A percentile compares a stretch with the other conserved stretches of the same genome.
phyloP scores from a whole-genome alignment of 2,797 vertebrate species.

The Bradypodion ventrale region DNA sequence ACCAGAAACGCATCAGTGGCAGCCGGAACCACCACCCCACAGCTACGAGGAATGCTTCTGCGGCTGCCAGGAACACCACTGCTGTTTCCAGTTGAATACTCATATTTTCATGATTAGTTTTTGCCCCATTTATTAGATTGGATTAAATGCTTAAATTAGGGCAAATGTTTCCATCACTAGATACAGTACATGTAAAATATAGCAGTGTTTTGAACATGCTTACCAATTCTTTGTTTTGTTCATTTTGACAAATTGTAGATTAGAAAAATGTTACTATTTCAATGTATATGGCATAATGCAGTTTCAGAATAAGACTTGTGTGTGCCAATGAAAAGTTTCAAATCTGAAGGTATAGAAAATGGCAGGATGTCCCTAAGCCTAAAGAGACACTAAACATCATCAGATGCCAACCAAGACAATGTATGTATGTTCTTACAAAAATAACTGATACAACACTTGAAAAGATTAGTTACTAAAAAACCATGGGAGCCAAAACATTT shows the following conservation, averaged over 20 bases:
- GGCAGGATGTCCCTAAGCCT: neutral
- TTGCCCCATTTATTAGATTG: neutral
- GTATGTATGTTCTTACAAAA: neutral
- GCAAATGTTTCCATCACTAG: neutral
- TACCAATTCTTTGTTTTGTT: neutral
- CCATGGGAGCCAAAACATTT: neutral
- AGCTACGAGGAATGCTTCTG: too few relatives aligned
- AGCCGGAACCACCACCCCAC: too few relatives aligned
- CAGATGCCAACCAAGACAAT: neutral
- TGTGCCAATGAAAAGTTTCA: neutral
- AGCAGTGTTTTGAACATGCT: neutral
- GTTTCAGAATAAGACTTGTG: neutral
- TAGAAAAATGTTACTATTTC: neutral
- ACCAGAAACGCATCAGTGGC: too few relatives aligned
- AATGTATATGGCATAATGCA: neutral
- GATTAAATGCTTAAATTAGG: neutral
- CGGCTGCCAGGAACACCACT: too few relatives aligned
- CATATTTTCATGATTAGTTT: neutral
- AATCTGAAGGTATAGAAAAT: neutral
- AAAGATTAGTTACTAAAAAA: neutral
- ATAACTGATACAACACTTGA: neutral
- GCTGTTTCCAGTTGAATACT: neutral
- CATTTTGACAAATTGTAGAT: neutral
- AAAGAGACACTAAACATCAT: neutral
- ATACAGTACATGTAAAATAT: neutral